These are phyloP conservation scores for Poecile atricapillus DNA, from an alignment of 2,113 vertebrate species.

Conservation along the genomic window DNA sequence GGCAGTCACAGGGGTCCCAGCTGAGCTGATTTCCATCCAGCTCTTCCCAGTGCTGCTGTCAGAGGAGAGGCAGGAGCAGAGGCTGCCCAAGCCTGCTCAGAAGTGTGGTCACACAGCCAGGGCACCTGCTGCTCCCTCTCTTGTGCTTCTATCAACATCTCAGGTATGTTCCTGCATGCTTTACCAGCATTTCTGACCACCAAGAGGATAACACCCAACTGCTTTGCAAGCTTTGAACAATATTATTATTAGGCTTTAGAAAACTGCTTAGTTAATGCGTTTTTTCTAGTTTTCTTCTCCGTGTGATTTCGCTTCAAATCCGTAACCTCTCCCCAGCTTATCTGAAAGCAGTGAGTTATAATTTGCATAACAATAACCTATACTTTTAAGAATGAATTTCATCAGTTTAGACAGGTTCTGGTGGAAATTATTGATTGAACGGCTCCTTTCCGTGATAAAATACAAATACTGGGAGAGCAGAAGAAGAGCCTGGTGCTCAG, in stretches of 20 bases:
- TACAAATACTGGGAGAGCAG: not conserved
- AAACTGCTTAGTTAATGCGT: not conserved
- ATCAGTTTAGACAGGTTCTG: not conserved
- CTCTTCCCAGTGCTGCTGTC: accelerated
- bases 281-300: not conserved
- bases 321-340: not conserved
- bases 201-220: accelerated
- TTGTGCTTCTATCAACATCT: not conserved
- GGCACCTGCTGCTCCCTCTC: accelerated
- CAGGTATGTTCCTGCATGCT: not conserved
- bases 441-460: not conserved
- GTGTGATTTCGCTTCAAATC: not conserved
- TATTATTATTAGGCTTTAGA: not conserved
- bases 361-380: not conserved
- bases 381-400: not conserved
- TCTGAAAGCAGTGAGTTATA: not conserved
- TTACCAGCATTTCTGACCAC: not conserved
- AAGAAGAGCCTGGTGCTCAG: not conserved
- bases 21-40: not conserved
- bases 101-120: not conserved
- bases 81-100: not conserved
- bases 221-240: not conserved
- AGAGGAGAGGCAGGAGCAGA: not conserved
- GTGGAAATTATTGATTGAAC: not conserved
- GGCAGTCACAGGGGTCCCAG: not conserved